Percentiles rank a stretch among this genome's conserved stretches.
Evolutionary conservation across 2,797 vertebrate species (phyloP).

Genomic region (Pantherophis alleghaniensis): DNA sequence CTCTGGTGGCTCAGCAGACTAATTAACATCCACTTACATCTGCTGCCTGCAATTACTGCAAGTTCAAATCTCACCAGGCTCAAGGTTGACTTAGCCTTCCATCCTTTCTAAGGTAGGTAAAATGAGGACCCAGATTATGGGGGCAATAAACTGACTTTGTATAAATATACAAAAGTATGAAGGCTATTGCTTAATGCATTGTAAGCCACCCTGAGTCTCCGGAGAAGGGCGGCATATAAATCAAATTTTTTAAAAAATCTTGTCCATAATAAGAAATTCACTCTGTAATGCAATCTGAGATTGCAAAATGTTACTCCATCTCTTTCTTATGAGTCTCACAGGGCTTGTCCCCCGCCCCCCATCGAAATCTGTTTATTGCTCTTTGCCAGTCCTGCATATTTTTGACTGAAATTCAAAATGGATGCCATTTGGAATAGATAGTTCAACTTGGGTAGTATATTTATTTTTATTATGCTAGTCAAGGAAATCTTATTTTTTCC

Average conservation of each 20-base stretch:
- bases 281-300: background rate
- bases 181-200: too few species aligned
- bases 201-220: too few species aligned
- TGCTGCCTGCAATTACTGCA: too few species aligned
- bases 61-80: too few species aligned
- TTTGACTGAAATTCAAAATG: background rate
- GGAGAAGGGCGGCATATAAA: too few species aligned
- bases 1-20: too few species aligned
- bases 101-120: too few species aligned
- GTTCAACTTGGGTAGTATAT: background rate
- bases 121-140: too few species aligned
- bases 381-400: background rate
- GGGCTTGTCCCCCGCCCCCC: accelerated
- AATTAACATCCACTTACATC: too few species aligned
- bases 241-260: background rate
- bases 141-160: too few species aligned
- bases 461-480: background rate
- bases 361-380: background rate
- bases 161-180: too few species aligned
- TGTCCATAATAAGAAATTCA: background rate
- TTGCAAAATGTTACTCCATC: background rate
- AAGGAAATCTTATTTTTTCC: background rate
- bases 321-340: background rate
- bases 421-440: background rate
- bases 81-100: too few species aligned